phyloP scores from a whole-genome alignment of 2,797 vertebrate species.

The Amblyopsis hoosieri region DNA sequence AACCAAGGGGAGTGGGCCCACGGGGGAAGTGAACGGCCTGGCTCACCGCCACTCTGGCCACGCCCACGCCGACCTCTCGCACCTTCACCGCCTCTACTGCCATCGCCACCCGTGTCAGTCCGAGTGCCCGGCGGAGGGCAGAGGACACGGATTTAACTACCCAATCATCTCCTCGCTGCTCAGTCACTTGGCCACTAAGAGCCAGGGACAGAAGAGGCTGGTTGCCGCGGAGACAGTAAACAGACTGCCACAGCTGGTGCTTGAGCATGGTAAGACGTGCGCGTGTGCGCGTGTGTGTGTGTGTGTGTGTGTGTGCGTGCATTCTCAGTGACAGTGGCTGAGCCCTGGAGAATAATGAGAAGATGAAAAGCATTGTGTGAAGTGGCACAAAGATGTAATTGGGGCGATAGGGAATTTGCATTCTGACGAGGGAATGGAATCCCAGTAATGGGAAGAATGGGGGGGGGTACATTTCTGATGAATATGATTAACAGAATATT shows the following conservation, averaged over 20 bases:
- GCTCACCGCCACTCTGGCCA: constrained; percentile 69
- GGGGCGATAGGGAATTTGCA: no score
- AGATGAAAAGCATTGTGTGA: not conserved
- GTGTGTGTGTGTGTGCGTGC: constrained; percentile 14
- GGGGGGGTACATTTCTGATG: no score
- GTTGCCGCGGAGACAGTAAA: constrained; percentile 72
- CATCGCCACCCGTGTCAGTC: constrained; percentile 82
- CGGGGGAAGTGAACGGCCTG: constrained; percentile 68
- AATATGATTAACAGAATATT: no score
- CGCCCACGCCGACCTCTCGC: constrained; percentile 73
- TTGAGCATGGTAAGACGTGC: constrained; percentile 83
- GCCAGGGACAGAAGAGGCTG: constrained; percentile 69
- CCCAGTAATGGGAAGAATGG: no score
- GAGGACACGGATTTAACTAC: constrained; percentile 84
- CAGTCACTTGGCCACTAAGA: constrained; percentile 41
- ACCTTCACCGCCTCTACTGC: constrained; percentile 88
- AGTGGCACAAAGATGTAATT: no score
- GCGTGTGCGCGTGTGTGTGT: not conserved
- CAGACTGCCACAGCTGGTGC: constrained; percentile 83
- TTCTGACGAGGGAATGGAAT: no score
- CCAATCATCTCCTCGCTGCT: constrained; percentile 87
- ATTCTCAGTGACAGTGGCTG: constrained; percentile 12
- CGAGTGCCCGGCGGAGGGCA: constrained; percentile 49
- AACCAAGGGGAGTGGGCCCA: constrained; percentile 49
- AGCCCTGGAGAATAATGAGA: not conserved